These are phyloP conservation scores for Brachionus paranguensis DNA, from an alignment of 1,140 invertebrate species.

Conservation along the genomic window DNA sequence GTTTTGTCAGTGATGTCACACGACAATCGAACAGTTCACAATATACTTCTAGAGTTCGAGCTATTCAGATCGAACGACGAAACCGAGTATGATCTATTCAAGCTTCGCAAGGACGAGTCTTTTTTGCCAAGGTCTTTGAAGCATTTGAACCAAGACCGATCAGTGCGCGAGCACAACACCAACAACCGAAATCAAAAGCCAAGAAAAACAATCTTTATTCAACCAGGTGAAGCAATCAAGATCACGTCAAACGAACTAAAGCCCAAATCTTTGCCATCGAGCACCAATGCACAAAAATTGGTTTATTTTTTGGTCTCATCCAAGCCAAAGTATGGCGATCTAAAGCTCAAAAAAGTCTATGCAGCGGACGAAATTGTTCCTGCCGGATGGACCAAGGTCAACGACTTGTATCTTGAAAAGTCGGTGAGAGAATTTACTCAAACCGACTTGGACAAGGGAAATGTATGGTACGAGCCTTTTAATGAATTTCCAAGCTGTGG, in stretches of 20 bases:
- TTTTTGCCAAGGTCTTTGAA: neutral
- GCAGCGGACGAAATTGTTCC: neutral
- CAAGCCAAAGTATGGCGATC: conserved; percentile 3
- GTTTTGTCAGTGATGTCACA: neutral
- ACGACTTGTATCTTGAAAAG: conserved; percentile 16
- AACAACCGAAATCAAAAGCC: neutral
- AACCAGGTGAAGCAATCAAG: conserved; percentile 12
- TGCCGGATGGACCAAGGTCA: conserved; percentile 7
- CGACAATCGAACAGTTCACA: neutral
- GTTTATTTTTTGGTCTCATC: conserved; percentile 20
- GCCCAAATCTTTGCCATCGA: neutral
- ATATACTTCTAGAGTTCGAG: conserved; percentile 3
- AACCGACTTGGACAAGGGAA: conserved; percentile 27
- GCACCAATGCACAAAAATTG: neutral
- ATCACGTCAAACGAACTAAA: conserved; percentile 11
- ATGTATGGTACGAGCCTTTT: conserved; percentile 34
- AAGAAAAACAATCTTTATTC: conserved; percentile 17
- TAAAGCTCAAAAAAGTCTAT: conserved; percentile 12
- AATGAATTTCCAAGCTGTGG: neutral
- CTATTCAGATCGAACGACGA: neutral
- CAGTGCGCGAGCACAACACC: neutral
- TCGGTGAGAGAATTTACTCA: neutral
- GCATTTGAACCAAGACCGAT: neutral
- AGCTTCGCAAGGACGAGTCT: neutral
- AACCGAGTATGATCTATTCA: neutral